phyloP scores from a whole-genome alignment of 2,797 vertebrate species.

The Harpagifer antarcticus region DNA sequence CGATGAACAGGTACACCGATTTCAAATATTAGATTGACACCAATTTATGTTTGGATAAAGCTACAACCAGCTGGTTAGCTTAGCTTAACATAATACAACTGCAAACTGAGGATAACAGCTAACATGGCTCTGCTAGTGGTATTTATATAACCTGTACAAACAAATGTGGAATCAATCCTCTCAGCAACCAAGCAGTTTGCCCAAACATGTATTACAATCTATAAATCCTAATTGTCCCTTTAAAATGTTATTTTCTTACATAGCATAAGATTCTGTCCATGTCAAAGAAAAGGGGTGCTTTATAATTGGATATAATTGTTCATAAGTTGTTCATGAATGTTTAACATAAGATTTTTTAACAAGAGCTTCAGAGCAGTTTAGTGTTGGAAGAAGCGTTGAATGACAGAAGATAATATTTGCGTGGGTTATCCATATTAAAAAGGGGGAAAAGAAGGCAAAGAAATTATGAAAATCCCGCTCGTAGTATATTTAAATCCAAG shows the following conservation, averaged over 20 bases:
- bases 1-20: neutral
- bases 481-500: neutral
- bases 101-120: neutral
- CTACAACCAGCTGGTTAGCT: neutral
- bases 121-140: neutral
- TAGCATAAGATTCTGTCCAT: neutral
- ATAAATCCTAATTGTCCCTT: neutral
- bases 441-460: neutral
- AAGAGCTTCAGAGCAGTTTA: neutral
- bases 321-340: neutral
- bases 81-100: neutral
- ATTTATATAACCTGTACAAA: neutral
- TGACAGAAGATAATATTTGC: neutral
- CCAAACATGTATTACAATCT: neutral
- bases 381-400: neutral
- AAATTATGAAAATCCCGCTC: neutral
- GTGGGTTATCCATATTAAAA: neutral
- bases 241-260: conserved; percentile 3
- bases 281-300: neutral
- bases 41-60: neutral
- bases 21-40: too few species aligned
- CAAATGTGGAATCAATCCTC: accelerated
- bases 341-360: conserved; percentile 3
- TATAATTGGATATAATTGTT: neutral
- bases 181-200: neutral